Percentiles rank a stretch among this genome's conserved stretches.
Conservation (phyloP, 2,113 vertebrate genomes). For the Percopsis transmontana region DNA sequence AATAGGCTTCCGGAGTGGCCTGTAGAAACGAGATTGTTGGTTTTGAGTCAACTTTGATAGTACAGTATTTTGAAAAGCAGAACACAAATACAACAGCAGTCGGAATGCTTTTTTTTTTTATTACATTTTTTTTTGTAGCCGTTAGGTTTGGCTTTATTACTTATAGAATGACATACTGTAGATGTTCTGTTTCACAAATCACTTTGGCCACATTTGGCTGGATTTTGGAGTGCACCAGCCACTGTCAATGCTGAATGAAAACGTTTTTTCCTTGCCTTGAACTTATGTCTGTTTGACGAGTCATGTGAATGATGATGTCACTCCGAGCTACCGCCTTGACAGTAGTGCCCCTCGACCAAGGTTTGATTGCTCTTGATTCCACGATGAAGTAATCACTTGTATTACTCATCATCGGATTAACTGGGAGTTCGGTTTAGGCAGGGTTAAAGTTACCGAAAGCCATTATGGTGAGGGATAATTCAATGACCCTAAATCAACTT, state of each 20-base stretch:
- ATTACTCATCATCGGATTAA: slow-evolving; percentile 30
- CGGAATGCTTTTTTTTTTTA: slow-evolving; percentile 27
- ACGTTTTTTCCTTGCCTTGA: slow-evolving; percentile 14
- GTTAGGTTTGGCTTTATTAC: neutral
- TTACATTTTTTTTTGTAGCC: neutral
- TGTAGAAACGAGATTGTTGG: neutral
- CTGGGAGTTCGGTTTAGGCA: slow-evolving; percentile 4
- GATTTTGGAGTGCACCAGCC: slow-evolving; percentile 5
- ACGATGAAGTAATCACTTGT: slow-evolving; percentile 41
- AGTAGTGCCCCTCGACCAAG: slow-evolving; percentile 11
- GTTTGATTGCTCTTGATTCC: slow-evolving; percentile 33
- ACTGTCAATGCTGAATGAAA: slow-evolving; percentile 34
- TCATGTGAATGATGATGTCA: slow-evolving; percentile 41
- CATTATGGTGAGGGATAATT: slow-evolving; percentile 46
- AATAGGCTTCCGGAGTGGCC: slow-evolving; percentile 26
- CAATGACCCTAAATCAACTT: slow-evolving; percentile 53
- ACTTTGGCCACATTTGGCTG: slow-evolving; percentile 30
- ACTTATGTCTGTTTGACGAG: slow-evolving; percentile 25
- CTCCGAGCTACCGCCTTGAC: slow-evolving; percentile 17
- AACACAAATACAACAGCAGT: neutral
- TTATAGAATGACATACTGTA: slow-evolving; percentile 7
- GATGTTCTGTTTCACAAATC: slow-evolving; percentile 41
- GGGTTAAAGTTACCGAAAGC: slow-evolving; percentile 33
- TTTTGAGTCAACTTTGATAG: neutral
- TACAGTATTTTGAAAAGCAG: neutral